Conservation (phyloP, 2,888 invertebrate species). For the Eudemis profundana region DNA sequence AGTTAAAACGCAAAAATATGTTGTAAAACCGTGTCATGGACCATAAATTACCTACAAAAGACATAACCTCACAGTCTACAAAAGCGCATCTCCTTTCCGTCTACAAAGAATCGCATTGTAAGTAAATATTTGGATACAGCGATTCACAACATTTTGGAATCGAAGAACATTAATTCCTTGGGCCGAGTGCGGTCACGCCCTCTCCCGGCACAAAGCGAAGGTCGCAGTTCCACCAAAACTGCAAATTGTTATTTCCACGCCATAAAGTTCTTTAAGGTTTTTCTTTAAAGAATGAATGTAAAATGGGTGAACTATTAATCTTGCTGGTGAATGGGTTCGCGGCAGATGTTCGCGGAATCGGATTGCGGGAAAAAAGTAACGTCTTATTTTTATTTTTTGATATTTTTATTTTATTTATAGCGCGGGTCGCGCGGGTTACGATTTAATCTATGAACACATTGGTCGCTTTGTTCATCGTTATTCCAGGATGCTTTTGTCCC, state of each 20-base stretch:
- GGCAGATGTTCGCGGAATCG: conserved; percentile 58
- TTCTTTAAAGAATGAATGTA: conserved; percentile 60
- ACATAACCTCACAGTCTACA: conserved; percentile 19
- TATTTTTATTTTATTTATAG: conserved; percentile 48
- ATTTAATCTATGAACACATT: conserved; percentile 27
- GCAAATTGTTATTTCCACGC: conserved; percentile 83
- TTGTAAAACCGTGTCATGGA: neutral
- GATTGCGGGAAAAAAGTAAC: conserved; percentile 56
- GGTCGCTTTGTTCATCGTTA: no score
- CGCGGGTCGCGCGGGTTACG: conserved; percentile 44
- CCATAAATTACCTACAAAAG: conserved; percentile 19
- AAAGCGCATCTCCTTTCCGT: conserved; percentile 17
- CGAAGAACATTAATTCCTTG: conserved; percentile 55
- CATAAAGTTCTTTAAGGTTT: conserved; percentile 78
- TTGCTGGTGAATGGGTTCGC: conserved; percentile 65
- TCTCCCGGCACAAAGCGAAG: conserved; percentile 67
- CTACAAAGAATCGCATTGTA: conserved; percentile 58
- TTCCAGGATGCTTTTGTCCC: no score
- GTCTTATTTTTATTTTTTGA: conserved; percentile 54
- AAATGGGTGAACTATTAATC: conserved; percentile 72
- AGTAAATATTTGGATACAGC: conserved; percentile 82
- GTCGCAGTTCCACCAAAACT: conserved; percentile 65
- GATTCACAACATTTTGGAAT: conserved; percentile 71
- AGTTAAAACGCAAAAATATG: neutral
- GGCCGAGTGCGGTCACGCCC: conserved; percentile 75